Conservation (phyloP, 2,888 invertebrate species). For the Chironomus tentans region DNA sequence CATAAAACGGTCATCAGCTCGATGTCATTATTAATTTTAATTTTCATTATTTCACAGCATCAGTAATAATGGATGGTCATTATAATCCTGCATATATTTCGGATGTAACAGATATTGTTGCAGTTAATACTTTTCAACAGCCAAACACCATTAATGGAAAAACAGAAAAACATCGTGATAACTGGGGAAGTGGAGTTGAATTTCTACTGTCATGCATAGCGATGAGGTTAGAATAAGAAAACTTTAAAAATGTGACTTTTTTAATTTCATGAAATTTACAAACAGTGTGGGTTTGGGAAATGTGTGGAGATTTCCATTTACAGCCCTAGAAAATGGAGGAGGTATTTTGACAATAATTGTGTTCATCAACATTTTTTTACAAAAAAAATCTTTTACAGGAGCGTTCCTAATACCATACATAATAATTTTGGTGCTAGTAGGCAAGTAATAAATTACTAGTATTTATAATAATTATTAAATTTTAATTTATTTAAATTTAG, state of each 20-base stretch:
- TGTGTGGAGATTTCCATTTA: conserved; percentile 58
- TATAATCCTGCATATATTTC: too few species aligned
- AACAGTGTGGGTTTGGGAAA: conserved; percentile 58
- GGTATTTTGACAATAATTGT: conserved; percentile 37
- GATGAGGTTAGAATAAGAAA: not conserved
- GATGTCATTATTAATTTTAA: too few species aligned
- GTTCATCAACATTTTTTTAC: not conserved
- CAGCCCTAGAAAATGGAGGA: conserved; percentile 57
- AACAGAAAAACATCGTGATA: conserved; percentile 35
- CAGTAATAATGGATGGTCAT: too few species aligned
- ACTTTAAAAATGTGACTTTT: too few species aligned
- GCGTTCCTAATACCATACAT: conserved; percentile 41
- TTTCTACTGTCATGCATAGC: conserved; percentile 40
- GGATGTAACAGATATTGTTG: too few species aligned
- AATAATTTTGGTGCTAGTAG: conserved; percentile 52
- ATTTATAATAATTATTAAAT: not conserved
- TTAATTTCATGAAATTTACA: not conserved
- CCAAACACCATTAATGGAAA: not conserved
- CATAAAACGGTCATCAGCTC: too few species aligned
- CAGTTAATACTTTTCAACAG: too few species aligned
- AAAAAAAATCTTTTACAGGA: not conserved
- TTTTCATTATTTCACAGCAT: too few species aligned
- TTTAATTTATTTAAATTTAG: too few species aligned
- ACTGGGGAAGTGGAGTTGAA: conserved; percentile 41
- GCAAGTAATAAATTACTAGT: conserved; percentile 37